Evolutionary conservation across 37 sponge, comb jelly and placozoan species (phyloP).

Genomic region (Aplysina aerophoba): DNA sequence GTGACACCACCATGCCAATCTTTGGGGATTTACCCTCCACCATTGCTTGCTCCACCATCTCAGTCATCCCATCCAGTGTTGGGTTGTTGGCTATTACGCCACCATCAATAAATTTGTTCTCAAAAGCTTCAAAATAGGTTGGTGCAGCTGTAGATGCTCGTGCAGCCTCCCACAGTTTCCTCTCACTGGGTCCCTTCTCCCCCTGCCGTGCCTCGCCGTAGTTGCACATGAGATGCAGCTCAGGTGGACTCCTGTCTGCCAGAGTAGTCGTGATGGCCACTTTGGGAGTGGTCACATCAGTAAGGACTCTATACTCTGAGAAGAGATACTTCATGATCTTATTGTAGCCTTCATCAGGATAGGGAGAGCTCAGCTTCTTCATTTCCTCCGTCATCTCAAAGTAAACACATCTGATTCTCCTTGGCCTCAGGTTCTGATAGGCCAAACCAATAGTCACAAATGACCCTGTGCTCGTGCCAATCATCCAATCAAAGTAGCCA

Average conservation of each 20-base stretch:
- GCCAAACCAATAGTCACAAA: neutral
- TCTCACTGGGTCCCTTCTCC: conserved; percentile 11
- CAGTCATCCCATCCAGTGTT: conserved; percentile 45
- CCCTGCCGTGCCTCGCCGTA: conserved; percentile 34
- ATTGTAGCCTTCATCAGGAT: conserved; percentile 13
- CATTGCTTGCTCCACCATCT: conserved; percentile 19
- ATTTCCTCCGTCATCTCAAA: conserved; percentile 37
- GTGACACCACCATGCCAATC: conserved; percentile 32
- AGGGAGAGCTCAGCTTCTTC: neutral
- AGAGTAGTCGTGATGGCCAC: conserved; percentile 41
- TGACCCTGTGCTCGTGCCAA: conserved; percentile 60
- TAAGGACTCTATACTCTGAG: conserved; percentile 21
- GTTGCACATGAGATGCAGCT: conserved; percentile 41
- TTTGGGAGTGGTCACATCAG: conserved; percentile 23
- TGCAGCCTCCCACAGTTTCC: conserved; percentile 56
- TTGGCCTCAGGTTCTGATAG: neutral
- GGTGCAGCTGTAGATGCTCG: conserved; percentile 54
- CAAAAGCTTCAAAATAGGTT: conserved; percentile 40
- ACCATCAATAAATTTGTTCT: conserved; percentile 57
- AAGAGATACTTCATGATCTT: conserved; percentile 20
- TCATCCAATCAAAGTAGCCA: conserved; percentile 58
- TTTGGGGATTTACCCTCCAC: conserved; percentile 30
- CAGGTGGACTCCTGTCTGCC: conserved; percentile 46
- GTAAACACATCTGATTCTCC: neutral
- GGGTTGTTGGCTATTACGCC: conserved; percentile 74